These are phyloP conservation scores for Nibea albiflora DNA, from an alignment of 2,113 vertebrate species.

Conservation along the genomic window DNA sequence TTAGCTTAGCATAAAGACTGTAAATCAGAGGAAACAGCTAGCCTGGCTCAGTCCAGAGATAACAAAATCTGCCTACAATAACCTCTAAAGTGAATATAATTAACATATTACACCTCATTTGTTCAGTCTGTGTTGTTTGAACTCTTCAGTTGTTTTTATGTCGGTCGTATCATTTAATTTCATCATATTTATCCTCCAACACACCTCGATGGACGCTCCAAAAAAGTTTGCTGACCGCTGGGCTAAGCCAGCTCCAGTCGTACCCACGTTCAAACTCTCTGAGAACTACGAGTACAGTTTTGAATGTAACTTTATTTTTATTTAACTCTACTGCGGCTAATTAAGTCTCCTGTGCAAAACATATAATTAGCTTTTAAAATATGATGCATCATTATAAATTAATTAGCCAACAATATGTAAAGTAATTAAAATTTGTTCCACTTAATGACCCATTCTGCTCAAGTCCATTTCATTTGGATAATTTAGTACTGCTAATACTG, in stretches of 20 bases:
- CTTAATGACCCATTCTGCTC: not conserved
- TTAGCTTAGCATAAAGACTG: conserved; percentile 1
- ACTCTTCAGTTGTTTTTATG: not conserved
- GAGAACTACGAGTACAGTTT: too few species aligned
- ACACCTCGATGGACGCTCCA: too few species aligned
- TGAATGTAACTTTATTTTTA: too few species aligned
- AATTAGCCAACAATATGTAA: not conserved
- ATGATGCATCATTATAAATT: not conserved
- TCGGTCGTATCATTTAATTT: too few species aligned
- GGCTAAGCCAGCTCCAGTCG: not conserved
- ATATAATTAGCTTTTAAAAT: not conserved
- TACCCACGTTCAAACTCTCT: not conserved
- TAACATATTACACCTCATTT: not conserved
- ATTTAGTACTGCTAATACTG: not conserved
- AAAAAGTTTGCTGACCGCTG: too few species aligned
- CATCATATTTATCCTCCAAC: too few species aligned
- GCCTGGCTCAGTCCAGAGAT: not conserved
- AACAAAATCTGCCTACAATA: not conserved
- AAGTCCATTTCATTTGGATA: too few species aligned
- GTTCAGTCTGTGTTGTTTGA: not conserved
- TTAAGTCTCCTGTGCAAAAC: not conserved
- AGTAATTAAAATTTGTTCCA: not conserved
- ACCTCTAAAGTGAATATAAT: not conserved
- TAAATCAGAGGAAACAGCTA: not conserved
- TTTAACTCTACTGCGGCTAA: not conserved